Percentiles rank a stretch among this genome's conserved stretches.
Evolutionary conservation across 2,888 invertebrate species (phyloP).

Genomic region (Hymenopus coronatus): DNA sequence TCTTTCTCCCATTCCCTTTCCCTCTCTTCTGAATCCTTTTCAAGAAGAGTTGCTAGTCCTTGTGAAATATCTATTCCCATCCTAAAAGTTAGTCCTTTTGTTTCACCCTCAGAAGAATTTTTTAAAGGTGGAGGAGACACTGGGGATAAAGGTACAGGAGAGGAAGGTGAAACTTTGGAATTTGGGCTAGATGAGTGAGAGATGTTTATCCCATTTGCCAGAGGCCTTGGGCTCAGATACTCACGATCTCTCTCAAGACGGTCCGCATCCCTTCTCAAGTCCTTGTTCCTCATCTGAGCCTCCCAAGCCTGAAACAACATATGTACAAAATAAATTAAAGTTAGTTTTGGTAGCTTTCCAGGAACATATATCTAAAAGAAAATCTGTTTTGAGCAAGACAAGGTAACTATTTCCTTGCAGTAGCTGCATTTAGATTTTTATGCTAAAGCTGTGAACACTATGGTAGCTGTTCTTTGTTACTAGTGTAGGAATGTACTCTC

Average conservation of each 20-base stretch:
- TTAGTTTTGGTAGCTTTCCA: neutral
- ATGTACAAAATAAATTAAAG: neutral
- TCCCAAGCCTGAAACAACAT: slow-evolving; percentile 33
- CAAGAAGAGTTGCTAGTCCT: slow-evolving; percentile 1
- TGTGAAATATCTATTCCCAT: neutral
- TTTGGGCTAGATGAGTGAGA: slow-evolving; percentile 17
- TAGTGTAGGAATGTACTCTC: too few relatives aligned
- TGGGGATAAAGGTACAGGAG: slow-evolving; percentile 18
- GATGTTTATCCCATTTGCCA: slow-evolving; percentile 18
- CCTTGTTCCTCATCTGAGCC: slow-evolving; percentile 31
- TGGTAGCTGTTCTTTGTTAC: too few relatives aligned
- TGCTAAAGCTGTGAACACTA: too few relatives aligned
- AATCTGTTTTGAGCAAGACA: too few relatives aligned
- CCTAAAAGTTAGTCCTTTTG: neutral
- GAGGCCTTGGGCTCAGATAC: slow-evolving; percentile 26
- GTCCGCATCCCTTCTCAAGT: slow-evolving; percentile 29
- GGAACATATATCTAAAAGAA: too few relatives aligned
- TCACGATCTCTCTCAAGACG: slow-evolving; percentile 34
- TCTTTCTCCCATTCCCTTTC: neutral
- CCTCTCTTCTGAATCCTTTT: neutral
- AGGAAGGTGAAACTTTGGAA: slow-evolving; percentile 20
- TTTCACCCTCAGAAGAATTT: slow-evolving; percentile 1
- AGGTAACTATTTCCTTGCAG: too few relatives aligned
- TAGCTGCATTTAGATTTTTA: too few relatives aligned
- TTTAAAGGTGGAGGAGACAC: slow-evolving; percentile 21